phyloP scores from a whole-genome alignment of 2,888 invertebrate species.

The Pachydiplax longipennis region DNA sequence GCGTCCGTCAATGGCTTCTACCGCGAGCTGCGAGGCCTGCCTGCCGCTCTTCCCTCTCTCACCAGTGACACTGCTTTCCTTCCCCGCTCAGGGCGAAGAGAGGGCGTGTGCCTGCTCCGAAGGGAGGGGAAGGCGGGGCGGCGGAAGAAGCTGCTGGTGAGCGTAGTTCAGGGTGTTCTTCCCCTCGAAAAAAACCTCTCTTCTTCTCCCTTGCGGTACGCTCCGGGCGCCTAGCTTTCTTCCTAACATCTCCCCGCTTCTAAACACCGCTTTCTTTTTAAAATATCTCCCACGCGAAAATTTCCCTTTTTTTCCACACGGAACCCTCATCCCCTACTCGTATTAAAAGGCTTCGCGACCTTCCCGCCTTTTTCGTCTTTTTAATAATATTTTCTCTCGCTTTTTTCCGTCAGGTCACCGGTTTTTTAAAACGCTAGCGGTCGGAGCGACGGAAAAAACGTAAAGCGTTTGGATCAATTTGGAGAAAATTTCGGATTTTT shows the following conservation, averaged over 20 bases:
- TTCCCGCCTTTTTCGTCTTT: neutral
- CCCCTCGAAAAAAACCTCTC: neutral
- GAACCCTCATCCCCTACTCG: neutral
- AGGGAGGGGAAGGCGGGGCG: neutral
- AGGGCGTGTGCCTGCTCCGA: conserved; percentile 6
- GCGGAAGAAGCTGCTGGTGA: neutral
- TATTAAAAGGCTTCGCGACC: neutral
- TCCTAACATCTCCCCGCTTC: neutral
- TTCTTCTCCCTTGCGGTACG: neutral
- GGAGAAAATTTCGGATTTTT: neutral
- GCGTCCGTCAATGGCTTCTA: neutral
- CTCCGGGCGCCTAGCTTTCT: conserved; percentile 28
- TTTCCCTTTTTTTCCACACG: neutral
- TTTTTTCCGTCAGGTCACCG: neutral
- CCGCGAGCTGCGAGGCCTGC: neutral
- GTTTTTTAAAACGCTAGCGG: neutral
- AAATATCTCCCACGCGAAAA: neutral
- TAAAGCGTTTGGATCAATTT: neutral
- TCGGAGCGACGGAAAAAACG: neutral
- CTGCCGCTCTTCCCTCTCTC: conserved; percentile 1
- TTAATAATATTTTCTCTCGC: neutral
- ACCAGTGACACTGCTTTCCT: conserved; percentile 29
- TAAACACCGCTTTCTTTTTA: neutral
- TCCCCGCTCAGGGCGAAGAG: neutral
- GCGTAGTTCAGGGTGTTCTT: neutral